Evolutionary conservation across 2,113 vertebrate genomes (phyloP).

Genomic region (Machaerirhynchus nigripectus): DNA sequence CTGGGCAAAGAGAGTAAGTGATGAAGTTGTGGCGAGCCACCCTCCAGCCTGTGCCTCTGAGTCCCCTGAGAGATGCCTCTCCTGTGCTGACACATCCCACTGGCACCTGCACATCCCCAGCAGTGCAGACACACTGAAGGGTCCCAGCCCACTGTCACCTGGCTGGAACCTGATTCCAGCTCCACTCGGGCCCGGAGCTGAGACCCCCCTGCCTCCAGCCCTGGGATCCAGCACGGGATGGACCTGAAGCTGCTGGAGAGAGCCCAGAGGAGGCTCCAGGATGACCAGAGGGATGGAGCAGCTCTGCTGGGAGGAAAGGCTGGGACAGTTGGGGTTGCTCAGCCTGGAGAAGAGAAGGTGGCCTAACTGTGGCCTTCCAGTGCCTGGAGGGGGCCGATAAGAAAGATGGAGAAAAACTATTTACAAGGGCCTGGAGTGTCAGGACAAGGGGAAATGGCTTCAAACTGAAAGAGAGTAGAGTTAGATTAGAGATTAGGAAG

Average conservation of each 20-base stretch:
- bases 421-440: not conserved
- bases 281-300: not conserved
- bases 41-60: not conserved
- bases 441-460: not conserved
- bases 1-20: not conserved
- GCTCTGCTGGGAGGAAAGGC: not conserved
- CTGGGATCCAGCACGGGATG: not conserved
- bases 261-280: not conserved
- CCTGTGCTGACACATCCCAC: conserved; percentile 3
- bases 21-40: not conserved
- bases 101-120: not conserved
- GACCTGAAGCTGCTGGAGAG: not conserved
- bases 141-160: not conserved
- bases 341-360: not conserved
- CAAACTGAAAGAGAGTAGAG: not conserved
- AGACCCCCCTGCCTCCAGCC: not conserved
- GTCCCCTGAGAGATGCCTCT: not conserved
- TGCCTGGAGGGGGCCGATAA: not conserved
- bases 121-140: not conserved
- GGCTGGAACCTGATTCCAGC: not conserved
- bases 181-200: not conserved
- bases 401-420: not conserved
- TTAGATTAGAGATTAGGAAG: not conserved
- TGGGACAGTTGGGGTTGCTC: not conserved
- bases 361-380: not conserved